Evolutionary conservation across 2,888 invertebrate species (phyloP).

Genomic region (Pandemis corylana): DNA sequence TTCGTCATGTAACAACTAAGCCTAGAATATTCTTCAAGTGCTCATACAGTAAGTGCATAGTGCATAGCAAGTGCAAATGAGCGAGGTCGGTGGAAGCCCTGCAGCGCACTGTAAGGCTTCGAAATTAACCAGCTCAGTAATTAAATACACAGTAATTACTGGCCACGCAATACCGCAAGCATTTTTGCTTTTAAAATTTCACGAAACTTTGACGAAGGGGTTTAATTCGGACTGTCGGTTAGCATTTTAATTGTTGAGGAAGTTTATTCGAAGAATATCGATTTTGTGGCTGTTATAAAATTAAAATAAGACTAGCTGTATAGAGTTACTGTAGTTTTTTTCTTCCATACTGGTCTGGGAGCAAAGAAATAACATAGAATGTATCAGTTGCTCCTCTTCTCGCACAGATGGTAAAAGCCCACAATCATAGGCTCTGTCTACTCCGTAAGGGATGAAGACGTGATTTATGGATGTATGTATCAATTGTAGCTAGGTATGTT

Average conservation of each 20-base stretch:
- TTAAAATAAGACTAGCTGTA: too few relatives aligned
- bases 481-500: too few relatives aligned
- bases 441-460: too few relatives aligned
- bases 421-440: too few relatives aligned
- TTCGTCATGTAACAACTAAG: slow-evolving; percentile 15
- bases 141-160: slow-evolving; percentile 82
- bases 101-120: slow-evolving; percentile 72
- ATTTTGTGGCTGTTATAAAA: background rate
- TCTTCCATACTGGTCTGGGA: too few relatives aligned
- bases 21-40: slow-evolving; percentile 40
- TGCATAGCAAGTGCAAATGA: slow-evolving; percentile 78
- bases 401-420: too few relatives aligned
- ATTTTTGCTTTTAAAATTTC: slow-evolving; percentile 59
- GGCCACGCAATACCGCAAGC: slow-evolving; percentile 59
- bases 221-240: background rate
- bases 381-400: too few relatives aligned
- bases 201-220: background rate
- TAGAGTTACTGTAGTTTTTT: too few relatives aligned
- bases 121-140: slow-evolving; percentile 80
- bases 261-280: background rate
- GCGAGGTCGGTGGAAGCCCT: slow-evolving; percentile 74
- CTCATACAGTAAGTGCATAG: slow-evolving; percentile 60
- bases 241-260: background rate
- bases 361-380: too few relatives aligned
- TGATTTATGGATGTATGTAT: too few relatives aligned